phyloP scores from a whole-genome alignment of 2,888 invertebrate genomes.

The Drosophila barbarae region DNA sequence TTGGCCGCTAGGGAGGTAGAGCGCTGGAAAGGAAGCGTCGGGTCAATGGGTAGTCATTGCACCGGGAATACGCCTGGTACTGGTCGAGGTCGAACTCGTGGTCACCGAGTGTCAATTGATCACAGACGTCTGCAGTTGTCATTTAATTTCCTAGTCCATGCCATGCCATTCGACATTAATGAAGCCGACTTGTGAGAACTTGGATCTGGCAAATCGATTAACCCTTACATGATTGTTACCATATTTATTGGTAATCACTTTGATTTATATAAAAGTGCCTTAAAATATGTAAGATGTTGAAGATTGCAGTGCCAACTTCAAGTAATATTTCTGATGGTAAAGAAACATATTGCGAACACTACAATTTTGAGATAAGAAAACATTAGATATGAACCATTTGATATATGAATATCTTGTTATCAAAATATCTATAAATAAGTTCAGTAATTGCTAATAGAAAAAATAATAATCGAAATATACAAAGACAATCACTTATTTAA shows the following conservation, averaged over 20 bases:
- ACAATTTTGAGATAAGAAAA: neutral
- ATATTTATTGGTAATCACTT: neutral
- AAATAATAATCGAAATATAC: no score
- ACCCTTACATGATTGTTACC: constrained; percentile 27
- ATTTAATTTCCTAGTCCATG: constrained; percentile 62
- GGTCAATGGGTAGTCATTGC: constrained; percentile 35
- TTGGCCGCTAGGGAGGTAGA: constrained; percentile 3
- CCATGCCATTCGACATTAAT: constrained; percentile 45
- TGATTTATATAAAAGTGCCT: neutral
- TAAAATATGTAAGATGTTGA: neutral
- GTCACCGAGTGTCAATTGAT: constrained; percentile 69
- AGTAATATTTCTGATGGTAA: neutral
- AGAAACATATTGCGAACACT: neutral
- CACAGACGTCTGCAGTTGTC: constrained; percentile 73
- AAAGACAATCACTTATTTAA: no score
- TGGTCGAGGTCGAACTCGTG: constrained; percentile 47
- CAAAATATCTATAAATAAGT: no score
- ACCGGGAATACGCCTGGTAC: constrained; percentile 15
- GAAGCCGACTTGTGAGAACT: constrained; percentile 31
- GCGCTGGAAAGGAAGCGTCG: constrained; percentile 8
- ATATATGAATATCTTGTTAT: no score
- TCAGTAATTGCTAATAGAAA: no score
- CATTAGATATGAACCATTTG: no score
- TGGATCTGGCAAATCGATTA: constrained; percentile 31
- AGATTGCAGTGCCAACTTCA: neutral